Evolutionary conservation across 2,113 vertebrate genomes (phyloP), one percentile per base, ranked within the genome.

Genomic region (Anser brachyrhynchus): DNA sequence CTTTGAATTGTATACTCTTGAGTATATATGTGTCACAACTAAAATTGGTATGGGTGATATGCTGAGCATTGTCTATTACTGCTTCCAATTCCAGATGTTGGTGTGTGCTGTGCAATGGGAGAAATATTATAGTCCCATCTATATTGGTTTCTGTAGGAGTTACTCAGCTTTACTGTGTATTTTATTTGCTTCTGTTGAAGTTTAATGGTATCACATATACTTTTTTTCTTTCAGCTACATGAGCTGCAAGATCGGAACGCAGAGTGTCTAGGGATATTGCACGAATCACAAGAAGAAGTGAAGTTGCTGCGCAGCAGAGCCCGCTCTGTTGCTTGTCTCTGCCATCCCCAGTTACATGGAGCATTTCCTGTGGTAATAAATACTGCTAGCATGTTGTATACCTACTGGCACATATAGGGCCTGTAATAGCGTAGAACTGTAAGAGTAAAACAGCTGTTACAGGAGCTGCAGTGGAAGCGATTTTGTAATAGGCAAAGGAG

Each of bases 221-320:
- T 89, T 41, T 86, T 29, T 87, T 62, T 91, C 35, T 93, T 97
- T 39, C 96, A 99, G 99, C 97, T 99, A 26, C 99, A 99, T 28
- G 99, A 99, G 82, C 87, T 99, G 92, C 98, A 99, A 0, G 99
- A 99, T 87, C 98, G 99, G 90, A 99, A 99, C 57, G 98, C 92
- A 0, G 99, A 99, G 96, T 99, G 99, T 94, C 95, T 99, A 23
- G 99, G 98, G 86, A 99, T 99, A 99, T 95, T 99, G 62, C 99
- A 99, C 0, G 99, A 99, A 92, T 99, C 98, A 2, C 99, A 99
- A 95, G 99, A 99, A 97, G 99, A 99, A 98, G 97, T 99, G 88
- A 99, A 98, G 95, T 89, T 99, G 67, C 98, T 99, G 41, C 98
- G 99, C 70, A 98, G 97, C 95, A 99, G 98, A 95, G 98, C 97